A percentile compares a stretch with the other conserved stretches of the same genome.
Evolutionary conservation across 2,113 vertebrate genomes (phyloP).

Genomic region (Eulacestoma nigropectus): DNA sequence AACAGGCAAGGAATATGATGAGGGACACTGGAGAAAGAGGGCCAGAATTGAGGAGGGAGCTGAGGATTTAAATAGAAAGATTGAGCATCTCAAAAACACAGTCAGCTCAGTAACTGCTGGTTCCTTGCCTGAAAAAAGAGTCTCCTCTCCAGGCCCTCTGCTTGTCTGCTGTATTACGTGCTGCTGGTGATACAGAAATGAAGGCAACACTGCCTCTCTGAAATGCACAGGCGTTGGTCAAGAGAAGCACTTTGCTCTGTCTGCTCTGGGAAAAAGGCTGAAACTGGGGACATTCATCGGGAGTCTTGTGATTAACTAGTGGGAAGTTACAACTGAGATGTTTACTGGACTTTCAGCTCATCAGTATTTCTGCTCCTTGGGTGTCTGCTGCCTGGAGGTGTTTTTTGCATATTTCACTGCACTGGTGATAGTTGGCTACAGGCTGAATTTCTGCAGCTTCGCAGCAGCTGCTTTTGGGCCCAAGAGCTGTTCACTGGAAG

Average conservation of each 20-base stretch:
- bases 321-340: neutral
- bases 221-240: rapidly evolving
- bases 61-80: neutral
- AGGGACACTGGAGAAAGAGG: neutral
- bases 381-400: neutral
- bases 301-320: neutral
- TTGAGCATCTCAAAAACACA: neutral
- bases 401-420: neutral
- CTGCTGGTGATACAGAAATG: neutral
- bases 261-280: neutral
- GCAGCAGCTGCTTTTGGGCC: neutral
- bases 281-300: neutral
- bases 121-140: neutral
- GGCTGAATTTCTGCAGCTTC: neutral
- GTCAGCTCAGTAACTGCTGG: neutral
- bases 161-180: neutral
- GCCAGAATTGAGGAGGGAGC: neutral
- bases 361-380: neutral
- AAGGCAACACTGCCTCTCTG: neutral
- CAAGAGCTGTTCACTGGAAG: neutral
- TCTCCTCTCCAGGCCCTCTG: neutral
- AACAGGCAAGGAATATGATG: neutral
- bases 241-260: neutral
- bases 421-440: too few relatives aligned
- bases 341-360: neutral